Conservation (phyloP, 1,140 invertebrate species). For the Amphibalanus amphitrite region DNA sequence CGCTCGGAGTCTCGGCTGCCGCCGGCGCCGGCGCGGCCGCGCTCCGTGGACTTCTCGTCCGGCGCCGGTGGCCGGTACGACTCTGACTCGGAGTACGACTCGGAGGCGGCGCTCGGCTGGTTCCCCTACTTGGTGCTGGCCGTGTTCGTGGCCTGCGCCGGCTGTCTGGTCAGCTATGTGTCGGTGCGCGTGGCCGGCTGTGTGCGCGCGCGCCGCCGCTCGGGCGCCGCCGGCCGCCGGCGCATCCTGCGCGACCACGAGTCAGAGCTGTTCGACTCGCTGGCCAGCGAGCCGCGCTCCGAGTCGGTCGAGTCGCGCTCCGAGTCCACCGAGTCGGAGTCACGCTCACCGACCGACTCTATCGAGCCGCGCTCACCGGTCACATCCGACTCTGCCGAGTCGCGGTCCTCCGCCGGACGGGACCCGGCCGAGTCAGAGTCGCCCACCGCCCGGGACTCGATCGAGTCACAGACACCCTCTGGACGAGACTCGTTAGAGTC, state of each 20-base stretch:
- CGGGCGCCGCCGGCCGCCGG: no score
- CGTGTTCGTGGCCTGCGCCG: not conserved
- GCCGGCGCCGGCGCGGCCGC: no score
- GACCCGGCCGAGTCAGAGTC: no score
- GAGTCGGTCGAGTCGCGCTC: not conserved
- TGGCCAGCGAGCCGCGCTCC: not conserved
- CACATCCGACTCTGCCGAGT: no score
- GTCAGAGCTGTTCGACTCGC: not conserved
- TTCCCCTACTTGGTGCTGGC: not conserved
- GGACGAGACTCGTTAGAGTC: no score
- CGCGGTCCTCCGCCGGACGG: no score
- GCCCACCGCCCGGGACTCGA: no score
- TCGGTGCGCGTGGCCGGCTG: not conserved
- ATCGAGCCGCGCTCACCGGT: not conserved
- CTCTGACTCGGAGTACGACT: not conserved
- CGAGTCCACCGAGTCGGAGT: not conserved
- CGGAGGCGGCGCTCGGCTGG: not conserved
- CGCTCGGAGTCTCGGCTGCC: not conserved
- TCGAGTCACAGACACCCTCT: no score
- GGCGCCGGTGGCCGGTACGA: no score
- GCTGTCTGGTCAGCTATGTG: not conserved
- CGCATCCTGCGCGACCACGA: not conserved
- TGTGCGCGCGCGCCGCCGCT: not conserved
- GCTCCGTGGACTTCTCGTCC: not conserved
- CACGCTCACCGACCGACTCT: not conserved